A percentile compares a stretch with the other conserved stretches of the same genome.
phyloP scores from a whole-genome alignment of 2,797 vertebrate species.

The Takifugu ocellatus region DNA sequence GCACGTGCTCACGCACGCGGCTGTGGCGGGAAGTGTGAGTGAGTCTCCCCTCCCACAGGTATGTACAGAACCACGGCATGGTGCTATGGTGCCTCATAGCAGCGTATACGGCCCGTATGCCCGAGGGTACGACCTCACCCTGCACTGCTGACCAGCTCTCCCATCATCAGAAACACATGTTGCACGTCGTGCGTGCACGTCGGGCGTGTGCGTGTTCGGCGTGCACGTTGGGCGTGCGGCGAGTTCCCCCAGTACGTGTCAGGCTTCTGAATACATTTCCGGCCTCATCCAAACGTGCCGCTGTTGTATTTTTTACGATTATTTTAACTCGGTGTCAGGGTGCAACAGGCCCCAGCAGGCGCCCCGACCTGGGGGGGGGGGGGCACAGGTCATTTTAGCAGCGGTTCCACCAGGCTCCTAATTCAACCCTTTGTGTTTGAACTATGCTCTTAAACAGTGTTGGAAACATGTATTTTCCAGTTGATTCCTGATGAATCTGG shows the following conservation, averaged over 20 bases:
- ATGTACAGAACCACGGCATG: not conserved
- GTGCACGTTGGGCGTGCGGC: slow-evolving; percentile 31
- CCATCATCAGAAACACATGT: slow-evolving; percentile 73
- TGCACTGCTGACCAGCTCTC: slow-evolving; percentile 63
- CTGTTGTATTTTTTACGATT: slow-evolving; percentile 11
- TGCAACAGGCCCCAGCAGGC: not conserved
- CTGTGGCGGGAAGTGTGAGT: slow-evolving; percentile 17
- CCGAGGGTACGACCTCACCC: slow-evolving; percentile 58
- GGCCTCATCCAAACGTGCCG: slow-evolving; percentile 38
- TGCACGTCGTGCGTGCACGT: slow-evolving; percentile 22
- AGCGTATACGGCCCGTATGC: slow-evolving; percentile 28
- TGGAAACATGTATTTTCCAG: not conserved
- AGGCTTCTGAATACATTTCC: slow-evolving; percentile 75
- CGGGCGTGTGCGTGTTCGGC: slow-evolving; percentile 22
- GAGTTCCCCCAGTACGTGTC: slow-evolving; percentile 52
- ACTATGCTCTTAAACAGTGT: too few species aligned
- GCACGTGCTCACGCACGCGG: not conserved
- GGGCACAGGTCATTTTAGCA: slow-evolving; percentile 9
- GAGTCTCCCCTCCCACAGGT: slow-evolving; percentile 6
- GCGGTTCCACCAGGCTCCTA: too few species aligned
- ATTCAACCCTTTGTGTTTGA: too few species aligned
- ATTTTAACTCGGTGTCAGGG: slow-evolving; percentile 36
- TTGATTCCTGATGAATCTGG: not conserved
- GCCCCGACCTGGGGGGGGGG: slow-evolving; percentile 2
- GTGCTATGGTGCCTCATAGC: slow-evolving; percentile 28